A percentile compares a stretch with the other conserved stretches of the same genome.
Evolutionary conservation across 2,113 vertebrate genomes (phyloP).

Genomic region (Dasyurus viverrinus): DNA sequence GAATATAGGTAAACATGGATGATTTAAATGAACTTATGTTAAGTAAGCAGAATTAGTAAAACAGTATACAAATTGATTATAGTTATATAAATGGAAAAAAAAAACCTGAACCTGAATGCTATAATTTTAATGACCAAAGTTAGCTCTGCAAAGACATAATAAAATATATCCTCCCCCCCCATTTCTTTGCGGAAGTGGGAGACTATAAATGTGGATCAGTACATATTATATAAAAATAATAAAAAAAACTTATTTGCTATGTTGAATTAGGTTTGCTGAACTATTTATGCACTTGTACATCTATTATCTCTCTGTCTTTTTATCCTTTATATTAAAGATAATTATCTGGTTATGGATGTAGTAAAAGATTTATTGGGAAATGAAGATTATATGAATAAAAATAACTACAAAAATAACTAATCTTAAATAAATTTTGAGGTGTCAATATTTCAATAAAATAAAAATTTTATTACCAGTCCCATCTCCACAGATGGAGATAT

Average conservation of each 20-base stretch:
- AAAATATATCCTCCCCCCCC: background rate
- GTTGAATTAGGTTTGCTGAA: background rate
- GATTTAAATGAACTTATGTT: background rate
- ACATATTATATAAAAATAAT: background rate
- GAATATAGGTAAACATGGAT: background rate
- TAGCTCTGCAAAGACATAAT: background rate
- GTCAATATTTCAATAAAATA: slow-evolving; percentile 23
- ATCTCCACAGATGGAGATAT: background rate
- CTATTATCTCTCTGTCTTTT: background rate
- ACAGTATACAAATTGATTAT: background rate
- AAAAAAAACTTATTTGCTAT: background rate
- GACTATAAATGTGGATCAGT: background rate
- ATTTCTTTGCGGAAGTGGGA: background rate
- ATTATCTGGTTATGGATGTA: background rate
- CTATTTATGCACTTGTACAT: background rate
- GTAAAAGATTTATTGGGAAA: background rate
- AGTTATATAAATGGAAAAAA: background rate
- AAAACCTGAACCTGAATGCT: background rate
- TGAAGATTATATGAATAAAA: slow-evolving; percentile 15
- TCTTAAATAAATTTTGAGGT: slow-evolving; percentile 46
- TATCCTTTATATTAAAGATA: background rate
- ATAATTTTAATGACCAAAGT: background rate
- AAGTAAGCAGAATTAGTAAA: background rate
- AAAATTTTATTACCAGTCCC: background rate
- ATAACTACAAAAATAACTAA: background rate